Conservation (phyloP, 2,113 vertebrate species). For the Lagenorhynchus albirostris region DNA sequence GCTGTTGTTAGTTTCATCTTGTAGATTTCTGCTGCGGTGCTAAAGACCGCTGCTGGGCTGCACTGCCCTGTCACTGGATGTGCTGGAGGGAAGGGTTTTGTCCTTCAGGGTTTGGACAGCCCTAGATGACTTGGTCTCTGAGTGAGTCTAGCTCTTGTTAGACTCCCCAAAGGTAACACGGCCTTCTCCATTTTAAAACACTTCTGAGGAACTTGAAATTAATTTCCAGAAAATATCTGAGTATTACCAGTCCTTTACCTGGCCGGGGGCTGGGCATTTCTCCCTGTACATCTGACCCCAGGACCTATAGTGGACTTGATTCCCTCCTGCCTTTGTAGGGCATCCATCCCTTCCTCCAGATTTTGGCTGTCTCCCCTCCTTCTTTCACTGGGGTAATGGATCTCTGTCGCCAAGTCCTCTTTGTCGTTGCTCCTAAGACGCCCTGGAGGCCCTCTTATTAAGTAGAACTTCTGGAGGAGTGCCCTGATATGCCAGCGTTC, state of each 20-base stretch:
- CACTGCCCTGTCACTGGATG: background rate
- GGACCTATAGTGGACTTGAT: background rate
- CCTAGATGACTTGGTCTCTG: background rate
- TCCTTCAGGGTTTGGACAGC: background rate
- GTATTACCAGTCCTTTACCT: background rate
- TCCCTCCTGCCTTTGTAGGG: background rate
- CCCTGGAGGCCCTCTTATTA: background rate
- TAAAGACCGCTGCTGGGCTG: background rate
- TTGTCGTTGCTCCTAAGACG: background rate
- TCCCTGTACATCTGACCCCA: background rate
- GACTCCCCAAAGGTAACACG: background rate
- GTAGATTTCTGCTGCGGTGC: background rate
- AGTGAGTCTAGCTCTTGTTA: background rate
- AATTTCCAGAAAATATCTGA: background rate
- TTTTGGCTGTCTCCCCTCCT: background rate
- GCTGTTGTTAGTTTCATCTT: background rate
- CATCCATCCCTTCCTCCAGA: background rate
- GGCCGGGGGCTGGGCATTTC: background rate
- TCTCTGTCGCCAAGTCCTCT: background rate
- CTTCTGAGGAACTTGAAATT: background rate
- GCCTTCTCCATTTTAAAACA: background rate
- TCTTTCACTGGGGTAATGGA: background rate
- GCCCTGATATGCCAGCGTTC: background rate
- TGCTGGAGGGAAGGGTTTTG: background rate
- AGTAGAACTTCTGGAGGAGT: background rate